Evolutionary conservation across 2,797 vertebrate species (phyloP).

Genomic region (Coreius guichenoti): DNA sequence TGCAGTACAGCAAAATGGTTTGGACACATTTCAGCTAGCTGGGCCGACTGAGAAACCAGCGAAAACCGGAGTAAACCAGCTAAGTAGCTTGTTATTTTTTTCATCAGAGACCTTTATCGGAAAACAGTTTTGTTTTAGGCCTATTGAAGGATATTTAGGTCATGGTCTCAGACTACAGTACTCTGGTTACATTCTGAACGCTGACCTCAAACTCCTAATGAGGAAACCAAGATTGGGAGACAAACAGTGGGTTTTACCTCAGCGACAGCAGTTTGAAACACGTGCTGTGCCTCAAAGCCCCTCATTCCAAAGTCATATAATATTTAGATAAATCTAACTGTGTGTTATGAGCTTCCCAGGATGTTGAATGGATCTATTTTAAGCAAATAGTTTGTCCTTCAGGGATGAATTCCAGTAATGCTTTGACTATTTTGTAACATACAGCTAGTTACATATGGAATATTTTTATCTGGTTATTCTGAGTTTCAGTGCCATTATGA

Average conservation of each 20-base stretch:
- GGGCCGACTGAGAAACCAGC: neutral
- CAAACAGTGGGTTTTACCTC: slow-evolving; percentile 17
- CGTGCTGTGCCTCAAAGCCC: neutral
- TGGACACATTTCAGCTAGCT: neutral
- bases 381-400: slow-evolving; percentile 6
- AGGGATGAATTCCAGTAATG: slow-evolving; percentile 19
- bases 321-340: neutral
- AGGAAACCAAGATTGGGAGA: slow-evolving; percentile 21
- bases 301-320: neutral
- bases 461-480: neutral
- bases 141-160: slow-evolving; percentile 43
- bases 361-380: slow-evolving; percentile 28
- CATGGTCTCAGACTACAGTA: slow-evolving; percentile 27
- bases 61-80: neutral
- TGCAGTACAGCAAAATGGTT: neutral
- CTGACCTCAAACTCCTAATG: slow-evolving; percentile 31
- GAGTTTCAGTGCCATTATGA: neutral
- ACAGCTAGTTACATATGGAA: neutral
- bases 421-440: slow-evolving; percentile 1
- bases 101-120: neutral
- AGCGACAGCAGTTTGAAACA: neutral
- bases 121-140: slow-evolving; percentile 35
- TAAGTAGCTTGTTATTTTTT: neutral
- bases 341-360: neutral
- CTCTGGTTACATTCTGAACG: slow-evolving; percentile 15